Conservation (phyloP, 2,888 invertebrate genomes). For the Meteorus colon region DNA sequence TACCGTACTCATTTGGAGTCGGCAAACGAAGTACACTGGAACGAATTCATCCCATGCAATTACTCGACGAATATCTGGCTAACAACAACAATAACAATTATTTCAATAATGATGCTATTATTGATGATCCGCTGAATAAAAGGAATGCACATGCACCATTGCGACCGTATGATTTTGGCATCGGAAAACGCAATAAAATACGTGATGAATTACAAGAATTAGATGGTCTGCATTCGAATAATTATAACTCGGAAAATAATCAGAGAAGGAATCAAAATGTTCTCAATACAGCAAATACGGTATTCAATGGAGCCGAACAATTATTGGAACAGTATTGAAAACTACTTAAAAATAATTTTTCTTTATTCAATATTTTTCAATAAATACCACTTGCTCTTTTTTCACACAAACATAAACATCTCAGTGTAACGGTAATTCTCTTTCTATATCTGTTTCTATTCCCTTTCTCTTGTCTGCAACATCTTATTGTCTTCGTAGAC, state of each 20-base stretch:
- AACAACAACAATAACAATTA: constrained; percentile 60
- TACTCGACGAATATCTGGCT: constrained; percentile 51
- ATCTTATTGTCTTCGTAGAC: not conserved
- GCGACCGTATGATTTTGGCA: constrained; percentile 75
- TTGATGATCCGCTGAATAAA: constrained; percentile 34
- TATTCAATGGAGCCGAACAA: constrained; percentile 22
- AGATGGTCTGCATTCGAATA: constrained; percentile 4
- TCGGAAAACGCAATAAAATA: constrained; percentile 74
- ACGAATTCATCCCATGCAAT: constrained; percentile 62
- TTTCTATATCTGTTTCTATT: not conserved
- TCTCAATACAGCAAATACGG: not conserved
- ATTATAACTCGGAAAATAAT: constrained; percentile 14
- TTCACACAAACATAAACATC: not conserved
- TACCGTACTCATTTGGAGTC: constrained; percentile 82
- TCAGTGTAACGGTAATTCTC: not conserved
- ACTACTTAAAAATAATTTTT: not conserved
- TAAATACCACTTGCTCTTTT: not conserved
- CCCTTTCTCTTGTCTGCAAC: not conserved
- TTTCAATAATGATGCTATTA: constrained; percentile 18
- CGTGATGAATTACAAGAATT: constrained; percentile 37
- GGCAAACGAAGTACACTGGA: constrained; percentile 76
- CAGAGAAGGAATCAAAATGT: not conserved
- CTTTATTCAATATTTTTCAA: not conserved
- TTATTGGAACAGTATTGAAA: constrained; percentile 37
- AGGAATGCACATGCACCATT: constrained; percentile 45